These are phyloP conservation scores for Pyrocoelia pectoralis DNA, from an alignment of 2,888 invertebrate genomes.

Conservation along the genomic window DNA sequence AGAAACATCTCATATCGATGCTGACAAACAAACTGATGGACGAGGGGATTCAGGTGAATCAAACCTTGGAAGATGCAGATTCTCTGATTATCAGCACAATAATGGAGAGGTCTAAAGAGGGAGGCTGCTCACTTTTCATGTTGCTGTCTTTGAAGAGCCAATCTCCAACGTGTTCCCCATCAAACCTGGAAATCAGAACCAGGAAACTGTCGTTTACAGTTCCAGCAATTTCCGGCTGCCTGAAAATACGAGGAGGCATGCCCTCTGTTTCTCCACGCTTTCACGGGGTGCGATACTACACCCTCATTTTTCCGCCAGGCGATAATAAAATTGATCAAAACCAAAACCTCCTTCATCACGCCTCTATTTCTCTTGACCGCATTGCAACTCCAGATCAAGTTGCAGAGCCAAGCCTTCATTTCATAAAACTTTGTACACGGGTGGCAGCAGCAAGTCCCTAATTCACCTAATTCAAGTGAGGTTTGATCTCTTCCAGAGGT, in stretches of 20 bases:
- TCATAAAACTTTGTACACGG: too few relatives aligned
- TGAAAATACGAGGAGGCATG: background rate
- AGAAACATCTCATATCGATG: too few relatives aligned
- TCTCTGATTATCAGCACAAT: constrained; percentile 2
- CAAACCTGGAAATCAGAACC: background rate
- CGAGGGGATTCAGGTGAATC: background rate
- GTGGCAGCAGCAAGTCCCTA: too few relatives aligned
- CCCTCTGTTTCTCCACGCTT: background rate
- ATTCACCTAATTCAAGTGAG: too few relatives aligned
- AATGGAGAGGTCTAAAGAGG: too few relatives aligned
- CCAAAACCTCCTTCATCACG: too few relatives aligned
- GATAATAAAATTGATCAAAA: too few relatives aligned
- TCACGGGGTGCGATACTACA: background rate
- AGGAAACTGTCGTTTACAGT: constrained; percentile 1
- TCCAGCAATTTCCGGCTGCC: background rate
- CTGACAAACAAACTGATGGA: constrained; percentile 3
- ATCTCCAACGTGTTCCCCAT: background rate
- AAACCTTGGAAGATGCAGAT: background rate
- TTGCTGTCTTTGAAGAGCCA: constrained; percentile 1
- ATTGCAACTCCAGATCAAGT: too few relatives aligned
- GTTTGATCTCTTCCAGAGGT: too few relatives aligned
- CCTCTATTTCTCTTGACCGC: too few relatives aligned
- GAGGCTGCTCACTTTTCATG: background rate
- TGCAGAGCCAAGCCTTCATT: too few relatives aligned
- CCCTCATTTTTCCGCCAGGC: background rate